Conservation (phyloP, 2,888 invertebrate species). For the Emmelina monodactyla region DNA sequence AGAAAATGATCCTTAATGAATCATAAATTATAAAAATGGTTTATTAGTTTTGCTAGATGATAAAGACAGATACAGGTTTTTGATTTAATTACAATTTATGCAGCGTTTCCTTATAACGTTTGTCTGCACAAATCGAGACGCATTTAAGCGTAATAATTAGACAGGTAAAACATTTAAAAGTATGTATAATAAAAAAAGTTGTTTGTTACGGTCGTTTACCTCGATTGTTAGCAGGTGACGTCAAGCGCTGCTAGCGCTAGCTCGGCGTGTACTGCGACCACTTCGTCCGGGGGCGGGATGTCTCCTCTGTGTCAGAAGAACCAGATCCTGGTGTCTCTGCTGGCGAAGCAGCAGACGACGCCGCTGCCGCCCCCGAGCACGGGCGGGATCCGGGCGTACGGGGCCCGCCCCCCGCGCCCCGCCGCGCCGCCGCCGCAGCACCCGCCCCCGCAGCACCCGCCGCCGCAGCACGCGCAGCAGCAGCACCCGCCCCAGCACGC, state of each 20-base stretch:
- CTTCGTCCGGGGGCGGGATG: slow-evolving; percentile 38
- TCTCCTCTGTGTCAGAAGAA: slow-evolving; percentile 84
- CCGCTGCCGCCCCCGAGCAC: slow-evolving; percentile 74
- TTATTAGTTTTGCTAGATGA: no score
- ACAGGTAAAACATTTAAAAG: no score
- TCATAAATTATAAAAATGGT: no score
- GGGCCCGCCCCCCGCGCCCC: slow-evolving; percentile 29
- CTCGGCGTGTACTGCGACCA: slow-evolving; percentile 34
- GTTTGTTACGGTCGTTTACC: no score
- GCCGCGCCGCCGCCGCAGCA: slow-evolving; percentile 24
- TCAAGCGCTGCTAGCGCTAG: slow-evolving; percentile 56
- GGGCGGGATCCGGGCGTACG: slow-evolving; percentile 68
- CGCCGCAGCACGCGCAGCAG: slow-evolving; percentile 11
- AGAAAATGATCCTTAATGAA: no score
- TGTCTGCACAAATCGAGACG: no score
- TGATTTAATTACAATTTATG: no score
- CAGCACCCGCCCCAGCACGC: slow-evolving; percentile 16
- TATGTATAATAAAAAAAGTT: no score
- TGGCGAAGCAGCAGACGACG: slow-evolving; percentile 77
- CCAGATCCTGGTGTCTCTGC: slow-evolving; percentile 82
- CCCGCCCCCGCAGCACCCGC: slow-evolving; percentile 14
- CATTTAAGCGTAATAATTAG: slow-evolving; percentile 20
- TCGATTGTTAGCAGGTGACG: slow-evolving; percentile 48
- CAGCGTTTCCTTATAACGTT: no score
- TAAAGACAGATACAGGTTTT: no score